phyloP scores from a whole-genome alignment of 1,140 invertebrate species.

The Zaprionus vittiger region DNA sequence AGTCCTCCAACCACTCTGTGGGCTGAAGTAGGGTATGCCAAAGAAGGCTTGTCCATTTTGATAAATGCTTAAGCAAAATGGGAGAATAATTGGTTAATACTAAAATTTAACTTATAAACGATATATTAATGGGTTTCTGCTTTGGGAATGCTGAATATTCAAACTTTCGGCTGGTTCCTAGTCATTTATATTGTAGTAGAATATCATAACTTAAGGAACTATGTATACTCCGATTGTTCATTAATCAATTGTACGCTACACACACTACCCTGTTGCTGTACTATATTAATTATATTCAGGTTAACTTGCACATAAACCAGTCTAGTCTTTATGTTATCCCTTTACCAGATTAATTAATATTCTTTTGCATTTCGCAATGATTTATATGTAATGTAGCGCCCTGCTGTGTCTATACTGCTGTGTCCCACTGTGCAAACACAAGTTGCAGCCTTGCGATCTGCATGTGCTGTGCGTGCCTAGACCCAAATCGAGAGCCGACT shows the following conservation, averaged over 20 bases:
- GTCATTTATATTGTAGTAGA: too few relatives aligned
- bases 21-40: neutral
- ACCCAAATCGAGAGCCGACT: conserved; percentile 50
- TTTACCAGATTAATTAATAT: neutral
- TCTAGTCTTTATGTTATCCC: neutral
- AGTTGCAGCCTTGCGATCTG: conserved; percentile 15
- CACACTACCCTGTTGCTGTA: too few relatives aligned
- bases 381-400: conserved; percentile 7
- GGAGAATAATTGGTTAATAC: too few relatives aligned
- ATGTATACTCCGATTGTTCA: too few relatives aligned
- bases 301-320: neutral
- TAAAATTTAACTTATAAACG: too few relatives aligned
- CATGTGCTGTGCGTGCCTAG: conserved; percentile 53
- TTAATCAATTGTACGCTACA: too few relatives aligned
- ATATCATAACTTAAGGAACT: too few relatives aligned
- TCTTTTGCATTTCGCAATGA: neutral
- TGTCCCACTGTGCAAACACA: neutral
- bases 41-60: neutral
- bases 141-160: too few relatives aligned
- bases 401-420: conserved; percentile 7
- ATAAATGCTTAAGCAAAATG: neutral
- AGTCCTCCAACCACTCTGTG: neutral
- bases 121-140: too few relatives aligned
- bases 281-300: neutral
- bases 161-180: too few relatives aligned